phyloP scores from a whole-genome alignment of 1,140 invertebrate genomes.

The Calephelis nemesis region DNA sequence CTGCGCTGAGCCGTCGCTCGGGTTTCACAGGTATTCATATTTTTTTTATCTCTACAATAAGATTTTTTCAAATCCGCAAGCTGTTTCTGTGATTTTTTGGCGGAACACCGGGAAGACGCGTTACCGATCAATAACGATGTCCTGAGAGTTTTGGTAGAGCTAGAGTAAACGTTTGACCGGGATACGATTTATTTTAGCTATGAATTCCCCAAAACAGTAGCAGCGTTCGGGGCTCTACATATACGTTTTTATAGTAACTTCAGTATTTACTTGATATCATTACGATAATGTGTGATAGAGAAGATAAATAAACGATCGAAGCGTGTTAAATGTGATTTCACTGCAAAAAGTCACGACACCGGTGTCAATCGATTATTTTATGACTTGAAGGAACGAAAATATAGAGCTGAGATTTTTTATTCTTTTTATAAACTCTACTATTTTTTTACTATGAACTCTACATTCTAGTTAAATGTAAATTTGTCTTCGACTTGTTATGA shows the following conservation, averaged over 20 bases:
- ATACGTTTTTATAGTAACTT: background rate
- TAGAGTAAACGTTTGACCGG: slow-evolving; percentile 11
- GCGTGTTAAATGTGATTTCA: slow-evolving; percentile 10
- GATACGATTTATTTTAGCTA: slow-evolving; percentile 11
- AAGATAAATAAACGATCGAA: slow-evolving; percentile 1
- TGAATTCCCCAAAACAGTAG: background rate
- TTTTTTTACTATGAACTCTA: background rate
- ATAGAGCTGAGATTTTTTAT: slow-evolving; percentile 4
- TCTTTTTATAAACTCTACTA: no score
- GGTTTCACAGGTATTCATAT: slow-evolving; percentile 53
- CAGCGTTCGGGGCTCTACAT: background rate
- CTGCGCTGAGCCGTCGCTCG: slow-evolving; percentile 49
- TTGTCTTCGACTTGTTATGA: background rate
- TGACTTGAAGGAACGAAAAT: background rate
- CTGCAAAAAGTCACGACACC: slow-evolving; percentile 5
- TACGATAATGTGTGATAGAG: slow-evolving; percentile 13
- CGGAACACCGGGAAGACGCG: slow-evolving; percentile 53
- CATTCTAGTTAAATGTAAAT: background rate
- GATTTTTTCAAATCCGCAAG: slow-evolving; percentile 9
- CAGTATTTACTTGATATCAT: slow-evolving; percentile 6
- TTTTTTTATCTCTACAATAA: slow-evolving; percentile 23
- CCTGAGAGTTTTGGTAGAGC: slow-evolving; percentile 37
- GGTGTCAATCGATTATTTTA: slow-evolving; percentile 11
- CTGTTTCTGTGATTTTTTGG: slow-evolving; percentile 44
- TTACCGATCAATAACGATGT: slow-evolving; percentile 72